Conservation (phyloP, 64 coral and sea anemone species). For the Actinia equina region DNA sequence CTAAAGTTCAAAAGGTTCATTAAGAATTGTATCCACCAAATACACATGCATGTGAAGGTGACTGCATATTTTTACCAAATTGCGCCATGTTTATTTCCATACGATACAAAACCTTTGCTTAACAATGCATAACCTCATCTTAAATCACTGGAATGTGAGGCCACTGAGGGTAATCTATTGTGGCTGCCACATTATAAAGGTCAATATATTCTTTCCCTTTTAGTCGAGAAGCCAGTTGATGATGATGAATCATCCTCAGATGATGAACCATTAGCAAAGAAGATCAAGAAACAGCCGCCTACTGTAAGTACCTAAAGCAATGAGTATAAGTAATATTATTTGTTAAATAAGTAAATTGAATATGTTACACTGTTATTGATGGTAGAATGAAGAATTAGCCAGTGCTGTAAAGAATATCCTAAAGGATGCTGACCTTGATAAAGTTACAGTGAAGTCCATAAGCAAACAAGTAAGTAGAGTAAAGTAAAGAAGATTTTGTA, state of each 20-base stretch:
- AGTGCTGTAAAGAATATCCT: slow-evolving; percentile 65
- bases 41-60: too few species aligned
- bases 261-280: slow-evolving; percentile 89
- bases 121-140: too few species aligned
- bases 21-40: too few species aligned
- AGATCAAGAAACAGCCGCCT: slow-evolving; percentile 71
- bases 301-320: slow-evolving; percentile 42
- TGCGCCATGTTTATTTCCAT: too few species aligned
- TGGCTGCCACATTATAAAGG: too few species aligned
- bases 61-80: too few species aligned
- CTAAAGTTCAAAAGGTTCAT: too few species aligned
- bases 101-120: too few species aligned
- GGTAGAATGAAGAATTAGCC: slow-evolving; percentile 64
- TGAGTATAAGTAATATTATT: too few species aligned
- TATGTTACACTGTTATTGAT: neutral
- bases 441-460: slow-evolving; percentile 79
- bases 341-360: neutral
- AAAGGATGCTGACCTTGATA: slow-evolving; percentile 78
- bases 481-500: too few species aligned
- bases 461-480: slow-evolving; percentile 63
- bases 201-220: neutral
- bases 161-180: too few species aligned
- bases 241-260: slow-evolving; percentile 80
- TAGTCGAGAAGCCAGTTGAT: slow-evolving; percentile 34
- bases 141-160: too few species aligned